These are phyloP conservation scores for Erethizon dorsatum DNA, from an alignment of 2,797 vertebrate species.

Conservation along the genomic window DNA sequence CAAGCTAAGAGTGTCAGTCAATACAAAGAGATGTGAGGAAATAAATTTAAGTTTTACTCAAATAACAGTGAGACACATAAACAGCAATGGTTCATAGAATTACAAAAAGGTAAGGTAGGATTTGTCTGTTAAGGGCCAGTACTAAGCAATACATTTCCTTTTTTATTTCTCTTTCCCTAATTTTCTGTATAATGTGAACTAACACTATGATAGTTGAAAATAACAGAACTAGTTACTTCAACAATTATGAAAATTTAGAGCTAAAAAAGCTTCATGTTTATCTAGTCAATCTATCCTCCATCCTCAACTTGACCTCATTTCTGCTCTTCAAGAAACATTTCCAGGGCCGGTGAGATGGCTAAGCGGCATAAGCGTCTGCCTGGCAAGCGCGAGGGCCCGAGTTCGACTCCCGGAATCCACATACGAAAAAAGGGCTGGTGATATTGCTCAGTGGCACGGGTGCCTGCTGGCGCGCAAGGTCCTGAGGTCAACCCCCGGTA, in stretches of 20 bases:
- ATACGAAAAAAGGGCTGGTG: no score
- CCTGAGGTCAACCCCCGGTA: no score
- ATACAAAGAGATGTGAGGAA: neutral
- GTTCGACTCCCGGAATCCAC: no score
- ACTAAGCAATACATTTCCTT: neutral
- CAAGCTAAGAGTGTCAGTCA: neutral
- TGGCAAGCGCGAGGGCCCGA: no score
- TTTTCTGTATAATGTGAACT: neutral
- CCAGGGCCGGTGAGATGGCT: neutral
- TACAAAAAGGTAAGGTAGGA: neutral
- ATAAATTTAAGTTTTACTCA: neutral
- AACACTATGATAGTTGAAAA: neutral
- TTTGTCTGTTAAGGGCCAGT: neutral
- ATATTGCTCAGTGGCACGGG: no score
- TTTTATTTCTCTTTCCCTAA: neutral
- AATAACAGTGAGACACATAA: neutral
- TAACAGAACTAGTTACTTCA: neutral
- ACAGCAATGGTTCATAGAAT: neutral
- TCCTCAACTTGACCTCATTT: constrained; percentile 38
- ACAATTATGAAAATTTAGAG: constrained; percentile 28
- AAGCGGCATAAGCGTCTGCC: no score
- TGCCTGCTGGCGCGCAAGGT: no score
- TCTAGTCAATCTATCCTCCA: neutral
- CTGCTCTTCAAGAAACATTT: constrained; percentile 8
- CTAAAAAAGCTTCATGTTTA: neutral